These are phyloP conservation scores for Uromys caudimaculatus DNA, from an alignment of 2,797 vertebrate species.

Conservation along the genomic window DNA sequence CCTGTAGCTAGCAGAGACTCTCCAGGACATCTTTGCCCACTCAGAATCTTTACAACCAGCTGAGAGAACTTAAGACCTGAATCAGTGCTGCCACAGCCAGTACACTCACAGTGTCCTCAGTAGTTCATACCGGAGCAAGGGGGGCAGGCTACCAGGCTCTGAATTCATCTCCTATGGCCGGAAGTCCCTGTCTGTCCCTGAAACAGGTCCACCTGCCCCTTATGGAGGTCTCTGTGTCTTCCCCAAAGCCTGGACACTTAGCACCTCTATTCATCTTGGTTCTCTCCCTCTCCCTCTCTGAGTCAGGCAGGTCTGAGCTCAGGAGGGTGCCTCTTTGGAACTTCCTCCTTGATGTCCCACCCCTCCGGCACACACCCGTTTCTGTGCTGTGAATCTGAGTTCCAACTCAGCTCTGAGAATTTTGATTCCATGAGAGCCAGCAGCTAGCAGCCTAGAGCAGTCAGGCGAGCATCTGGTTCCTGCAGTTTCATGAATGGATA, in stretches of 20 bases:
- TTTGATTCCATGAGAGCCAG: background rate
- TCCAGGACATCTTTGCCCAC: rapidly evolving
- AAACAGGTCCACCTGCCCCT: background rate
- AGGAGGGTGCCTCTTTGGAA: background rate
- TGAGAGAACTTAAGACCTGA: no score
- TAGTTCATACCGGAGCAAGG: rapidly evolving
- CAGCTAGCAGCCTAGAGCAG: background rate
- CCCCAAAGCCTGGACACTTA: background rate
- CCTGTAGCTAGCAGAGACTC: background rate
- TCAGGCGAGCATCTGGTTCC: background rate
- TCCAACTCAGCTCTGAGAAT: background rate
- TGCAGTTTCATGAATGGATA: background rate
- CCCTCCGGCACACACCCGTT: background rate
- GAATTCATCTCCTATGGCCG: no score
- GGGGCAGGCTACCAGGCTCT: no score
- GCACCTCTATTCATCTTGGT: rapidly evolving
- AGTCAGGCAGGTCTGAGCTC: background rate
- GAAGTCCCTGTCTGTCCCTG: background rate
- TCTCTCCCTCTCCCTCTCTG: background rate
- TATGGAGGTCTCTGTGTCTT: background rate
- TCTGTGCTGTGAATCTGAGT: background rate
- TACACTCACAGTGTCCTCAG: background rate
- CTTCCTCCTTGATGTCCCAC: background rate
- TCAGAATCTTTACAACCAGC: background rate
- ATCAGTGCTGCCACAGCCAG: rapidly evolving